Conservation (phyloP, 2,888 invertebrate species). For the Noctua comes region DNA sequence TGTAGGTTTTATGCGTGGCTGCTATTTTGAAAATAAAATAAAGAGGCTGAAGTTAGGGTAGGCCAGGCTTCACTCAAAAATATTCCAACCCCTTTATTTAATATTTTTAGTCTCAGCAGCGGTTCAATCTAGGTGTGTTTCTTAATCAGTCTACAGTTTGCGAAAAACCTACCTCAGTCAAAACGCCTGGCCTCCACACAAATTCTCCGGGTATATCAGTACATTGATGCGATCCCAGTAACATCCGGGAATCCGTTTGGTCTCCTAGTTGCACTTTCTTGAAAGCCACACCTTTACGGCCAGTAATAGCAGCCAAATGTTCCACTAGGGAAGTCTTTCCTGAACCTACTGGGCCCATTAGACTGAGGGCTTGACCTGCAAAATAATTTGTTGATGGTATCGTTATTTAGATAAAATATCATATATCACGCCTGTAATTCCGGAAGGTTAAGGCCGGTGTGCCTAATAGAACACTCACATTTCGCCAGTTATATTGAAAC, state of each 20-base stretch:
- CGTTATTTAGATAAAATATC: neutral
- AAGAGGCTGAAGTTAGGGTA: neutral
- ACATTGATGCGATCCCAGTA: slow-evolving; percentile 98
- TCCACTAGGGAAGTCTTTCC: slow-evolving; percentile 98
- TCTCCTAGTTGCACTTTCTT: slow-evolving; percentile 98
- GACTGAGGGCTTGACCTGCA: slow-evolving; percentile 91
- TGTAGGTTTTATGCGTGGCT: neutral
- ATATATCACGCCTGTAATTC: neutral
- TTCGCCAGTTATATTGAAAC: neutral
- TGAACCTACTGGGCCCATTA: slow-evolving; percentile 97
- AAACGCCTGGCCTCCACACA: slow-evolving; percentile 98
- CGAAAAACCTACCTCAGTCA: slow-evolving; percentile 92
- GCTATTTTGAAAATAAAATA: neutral
- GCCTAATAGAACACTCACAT: neutral
- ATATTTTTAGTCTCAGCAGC: neutral
- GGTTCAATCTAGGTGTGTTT: neutral
- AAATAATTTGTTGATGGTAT: slow-evolving; percentile 9
- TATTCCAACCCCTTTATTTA: neutral
- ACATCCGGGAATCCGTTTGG: slow-evolving; percentile 98
- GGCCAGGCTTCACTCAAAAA: neutral
- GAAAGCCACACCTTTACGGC: slow-evolving; percentile 88
- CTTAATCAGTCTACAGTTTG: neutral
- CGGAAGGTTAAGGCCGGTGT: neutral
- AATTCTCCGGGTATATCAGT: slow-evolving; percentile 99
- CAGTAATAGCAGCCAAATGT: slow-evolving; percentile 95